Evolutionary conservation across 2,113 vertebrate species (phyloP).

Genomic region (Xiphias gladius): DNA sequence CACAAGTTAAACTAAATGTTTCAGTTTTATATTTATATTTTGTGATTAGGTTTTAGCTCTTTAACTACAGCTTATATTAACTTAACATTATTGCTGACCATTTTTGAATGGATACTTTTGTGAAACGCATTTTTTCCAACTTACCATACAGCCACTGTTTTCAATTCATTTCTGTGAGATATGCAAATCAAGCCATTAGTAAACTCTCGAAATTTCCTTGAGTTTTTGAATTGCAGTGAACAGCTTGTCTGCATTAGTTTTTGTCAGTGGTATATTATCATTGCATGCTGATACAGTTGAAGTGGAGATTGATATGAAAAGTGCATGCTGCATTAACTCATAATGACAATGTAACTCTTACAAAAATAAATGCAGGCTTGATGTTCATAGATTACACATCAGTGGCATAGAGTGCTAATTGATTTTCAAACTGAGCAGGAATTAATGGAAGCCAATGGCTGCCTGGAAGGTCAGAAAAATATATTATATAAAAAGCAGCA

Average conservation of each 20-base stretch:
- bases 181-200: slow-evolving; percentile 1
- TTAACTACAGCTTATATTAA: background rate
- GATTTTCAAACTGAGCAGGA: background rate
- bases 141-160: background rate
- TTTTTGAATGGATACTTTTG: background rate
- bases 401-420: background rate
- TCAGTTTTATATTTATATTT: background rate
- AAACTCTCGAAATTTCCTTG: background rate
- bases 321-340: background rate
- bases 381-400: background rate
- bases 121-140: background rate
- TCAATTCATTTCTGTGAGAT: background rate
- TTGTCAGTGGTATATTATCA: background rate
- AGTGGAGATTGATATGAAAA: background rate
- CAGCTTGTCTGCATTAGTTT: background rate
- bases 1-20: background rate
- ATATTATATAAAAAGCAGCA: background rate
- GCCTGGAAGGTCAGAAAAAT: background rate
- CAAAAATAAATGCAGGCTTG: background rate
- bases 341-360: background rate
- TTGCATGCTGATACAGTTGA: background rate
- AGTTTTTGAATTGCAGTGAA: background rate
- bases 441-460: background rate
- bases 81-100: background rate
- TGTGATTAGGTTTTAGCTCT: background rate